Conservation (phyloP, 2,113 vertebrate species). For the Thamnophis sirtalis region DNA sequence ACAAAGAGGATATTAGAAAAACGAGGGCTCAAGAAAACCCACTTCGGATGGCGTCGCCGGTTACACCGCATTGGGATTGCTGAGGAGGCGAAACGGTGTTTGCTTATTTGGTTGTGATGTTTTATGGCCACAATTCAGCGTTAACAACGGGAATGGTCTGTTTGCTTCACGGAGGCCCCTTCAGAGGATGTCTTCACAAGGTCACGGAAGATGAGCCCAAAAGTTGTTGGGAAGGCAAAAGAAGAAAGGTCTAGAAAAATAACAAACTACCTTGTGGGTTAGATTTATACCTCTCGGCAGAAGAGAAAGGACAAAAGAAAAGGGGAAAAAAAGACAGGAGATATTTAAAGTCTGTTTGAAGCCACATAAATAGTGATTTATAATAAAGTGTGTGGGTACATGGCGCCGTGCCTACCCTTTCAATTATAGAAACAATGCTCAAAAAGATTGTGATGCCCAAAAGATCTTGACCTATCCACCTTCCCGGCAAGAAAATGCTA, state of each 20-base stretch:
- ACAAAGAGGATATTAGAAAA: slow-evolving; percentile 39
- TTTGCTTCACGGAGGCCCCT: not conserved
- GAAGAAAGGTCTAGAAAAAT: not conserved
- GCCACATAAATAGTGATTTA: slow-evolving; percentile 15
- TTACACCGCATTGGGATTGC: not conserved
- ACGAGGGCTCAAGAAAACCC: not conserved
- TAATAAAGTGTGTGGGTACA: not conserved
- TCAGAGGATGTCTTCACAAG: not conserved
- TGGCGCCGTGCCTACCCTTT: slow-evolving; percentile 1
- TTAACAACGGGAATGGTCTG: not conserved
- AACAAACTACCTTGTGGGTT: not conserved
- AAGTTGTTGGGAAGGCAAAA: not conserved
- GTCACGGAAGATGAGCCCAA: not conserved
- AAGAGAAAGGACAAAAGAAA: not conserved
- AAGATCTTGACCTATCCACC: not conserved
- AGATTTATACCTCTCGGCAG: not conserved
- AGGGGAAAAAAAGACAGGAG: not conserved
- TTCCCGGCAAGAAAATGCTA: not conserved
- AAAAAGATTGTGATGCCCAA: slow-evolving; percentile 23
- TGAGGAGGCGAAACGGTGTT: not conserved
- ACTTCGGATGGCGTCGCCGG: not conserved
- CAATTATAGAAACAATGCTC: not conserved
- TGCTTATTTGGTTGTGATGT: not conserved
- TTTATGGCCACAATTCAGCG: not conserved
- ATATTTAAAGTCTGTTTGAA: slow-evolving; percentile 13